Conservation (phyloP, 1,140 invertebrate genomes). For the Saccostrea echinata region DNA sequence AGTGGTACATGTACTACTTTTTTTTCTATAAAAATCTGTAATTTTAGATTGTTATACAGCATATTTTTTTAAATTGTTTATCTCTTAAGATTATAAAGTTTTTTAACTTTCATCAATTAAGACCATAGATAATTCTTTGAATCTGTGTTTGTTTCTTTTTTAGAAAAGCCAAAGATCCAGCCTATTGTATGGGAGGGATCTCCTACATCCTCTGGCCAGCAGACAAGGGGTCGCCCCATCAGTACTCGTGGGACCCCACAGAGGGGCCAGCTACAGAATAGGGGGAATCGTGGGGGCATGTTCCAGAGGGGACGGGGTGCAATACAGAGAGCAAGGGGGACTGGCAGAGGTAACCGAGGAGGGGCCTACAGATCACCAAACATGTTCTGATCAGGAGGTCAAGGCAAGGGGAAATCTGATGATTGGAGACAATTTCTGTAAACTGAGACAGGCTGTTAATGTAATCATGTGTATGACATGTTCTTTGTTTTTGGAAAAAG, state of each 20-base stretch:
- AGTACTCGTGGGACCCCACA: constrained; percentile 21
- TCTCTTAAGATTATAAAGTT: too few relatives aligned
- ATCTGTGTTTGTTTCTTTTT: constrained; percentile 16
- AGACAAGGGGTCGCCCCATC: constrained; percentile 34
- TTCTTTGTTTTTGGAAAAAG: not conserved
- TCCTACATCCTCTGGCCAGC: constrained; percentile 50
- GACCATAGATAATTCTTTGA: too few relatives aligned
- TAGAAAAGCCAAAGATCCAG: constrained; percentile 70
- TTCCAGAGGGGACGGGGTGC: constrained; percentile 45
- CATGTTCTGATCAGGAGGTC: constrained; percentile 51
- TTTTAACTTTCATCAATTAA: too few relatives aligned
- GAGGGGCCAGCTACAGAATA: constrained; percentile 49
- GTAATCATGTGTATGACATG: not conserved
- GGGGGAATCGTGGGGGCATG: constrained; percentile 48
- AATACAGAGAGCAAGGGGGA: constrained; percentile 42
- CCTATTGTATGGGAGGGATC: constrained; percentile 44
- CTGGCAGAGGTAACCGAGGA: constrained; percentile 55
- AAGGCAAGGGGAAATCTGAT: not conserved
- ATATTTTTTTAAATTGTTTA: too few relatives aligned
- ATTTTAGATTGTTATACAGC: too few relatives aligned
- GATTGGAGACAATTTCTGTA: too few relatives aligned
- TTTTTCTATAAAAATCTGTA: too few relatives aligned
- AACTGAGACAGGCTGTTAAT: too few relatives aligned
- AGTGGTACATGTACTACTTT: too few relatives aligned
- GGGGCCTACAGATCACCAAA: constrained; percentile 59